These are phyloP conservation scores for Rhinolophus sinicus DNA, from an alignment of 2,113 vertebrate genomes.

Conservation along the genomic window DNA sequence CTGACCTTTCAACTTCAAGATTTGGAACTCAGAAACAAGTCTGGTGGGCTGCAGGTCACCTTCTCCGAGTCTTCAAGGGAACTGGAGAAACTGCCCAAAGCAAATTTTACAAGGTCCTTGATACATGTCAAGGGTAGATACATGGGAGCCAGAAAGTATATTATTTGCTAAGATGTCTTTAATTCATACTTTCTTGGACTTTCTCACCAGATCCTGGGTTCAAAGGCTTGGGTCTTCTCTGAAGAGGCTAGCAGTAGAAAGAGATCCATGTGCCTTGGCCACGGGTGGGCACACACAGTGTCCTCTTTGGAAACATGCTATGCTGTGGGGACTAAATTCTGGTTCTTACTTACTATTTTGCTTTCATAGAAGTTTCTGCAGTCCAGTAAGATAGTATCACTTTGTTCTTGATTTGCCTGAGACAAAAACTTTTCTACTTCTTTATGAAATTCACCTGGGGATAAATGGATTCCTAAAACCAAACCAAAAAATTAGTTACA, in stretches of 20 bases:
- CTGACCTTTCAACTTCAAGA: slow-evolving; percentile 28
- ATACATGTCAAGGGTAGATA: not conserved
- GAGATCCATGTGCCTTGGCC: not conserved
- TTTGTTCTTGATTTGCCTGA: slow-evolving; percentile 80
- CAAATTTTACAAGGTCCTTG: not conserved
- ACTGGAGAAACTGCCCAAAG: not conserved
- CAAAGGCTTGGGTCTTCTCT: not conserved
- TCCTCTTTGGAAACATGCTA: not conserved
- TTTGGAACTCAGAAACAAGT: slow-evolving; percentile 12
- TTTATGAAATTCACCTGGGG: slow-evolving; percentile 94
- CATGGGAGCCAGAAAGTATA: not conserved
- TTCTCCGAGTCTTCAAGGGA: not conserved
- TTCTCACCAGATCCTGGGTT: slow-evolving; percentile 22
- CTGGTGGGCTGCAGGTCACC: not conserved
- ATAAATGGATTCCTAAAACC: slow-evolving; percentile 91
- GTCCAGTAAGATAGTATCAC: slow-evolving; percentile 93
- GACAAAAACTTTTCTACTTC: slow-evolving; percentile 92
- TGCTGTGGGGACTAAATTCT: not conserved
- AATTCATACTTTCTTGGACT: not conserved
- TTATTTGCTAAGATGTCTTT: not conserved
- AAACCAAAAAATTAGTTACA: slow-evolving; percentile 58
- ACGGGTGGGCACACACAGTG: not conserved
- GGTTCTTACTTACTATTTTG: slow-evolving; percentile 93
- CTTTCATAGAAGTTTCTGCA: slow-evolving; percentile 99
- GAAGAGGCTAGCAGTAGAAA: not conserved